Evolutionary conservation across 2,113 vertebrate species (phyloP).

Genomic region (Coreoperca whiteheadi): DNA sequence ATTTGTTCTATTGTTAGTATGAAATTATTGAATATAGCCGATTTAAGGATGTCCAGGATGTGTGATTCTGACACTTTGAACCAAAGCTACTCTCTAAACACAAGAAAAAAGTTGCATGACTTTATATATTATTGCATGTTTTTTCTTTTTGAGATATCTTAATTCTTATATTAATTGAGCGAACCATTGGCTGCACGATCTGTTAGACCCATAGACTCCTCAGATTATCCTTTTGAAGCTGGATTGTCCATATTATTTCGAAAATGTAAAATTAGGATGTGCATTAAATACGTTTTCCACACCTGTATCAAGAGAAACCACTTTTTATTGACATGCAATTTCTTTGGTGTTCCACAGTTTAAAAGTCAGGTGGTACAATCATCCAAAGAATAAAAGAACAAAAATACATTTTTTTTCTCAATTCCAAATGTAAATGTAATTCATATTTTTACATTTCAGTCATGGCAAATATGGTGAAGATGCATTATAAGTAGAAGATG

Average conservation of each 20-base stretch:
- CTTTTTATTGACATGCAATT: slow-evolving; percentile 47
- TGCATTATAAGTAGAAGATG: background rate
- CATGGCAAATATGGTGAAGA: background rate
- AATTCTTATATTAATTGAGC: background rate
- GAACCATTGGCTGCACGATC: too few relatives aligned
- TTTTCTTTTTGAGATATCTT: background rate
- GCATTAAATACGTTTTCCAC: background rate
- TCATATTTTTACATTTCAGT: background rate
- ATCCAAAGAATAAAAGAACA: slow-evolving; percentile 15
- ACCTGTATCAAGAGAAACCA: background rate
- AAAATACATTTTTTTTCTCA: background rate
- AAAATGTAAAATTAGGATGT: background rate
- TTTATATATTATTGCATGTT: too few relatives aligned
- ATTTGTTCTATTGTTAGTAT: background rate
- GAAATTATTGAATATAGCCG: background rate
- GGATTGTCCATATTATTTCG: background rate
- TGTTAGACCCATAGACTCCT: background rate
- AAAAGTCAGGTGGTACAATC: slow-evolving; percentile 22
- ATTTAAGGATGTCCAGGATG: background rate
- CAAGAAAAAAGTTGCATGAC: too few relatives aligned
- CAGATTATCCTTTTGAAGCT: background rate
- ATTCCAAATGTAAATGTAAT: background rate
- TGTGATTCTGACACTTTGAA: background rate
- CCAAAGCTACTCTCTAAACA: too few relatives aligned
- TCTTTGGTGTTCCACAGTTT: slow-evolving; percentile 33